Evolutionary conservation across 2,888 invertebrate species (phyloP).

Genomic region (Liodrosophila aerea): DNA sequence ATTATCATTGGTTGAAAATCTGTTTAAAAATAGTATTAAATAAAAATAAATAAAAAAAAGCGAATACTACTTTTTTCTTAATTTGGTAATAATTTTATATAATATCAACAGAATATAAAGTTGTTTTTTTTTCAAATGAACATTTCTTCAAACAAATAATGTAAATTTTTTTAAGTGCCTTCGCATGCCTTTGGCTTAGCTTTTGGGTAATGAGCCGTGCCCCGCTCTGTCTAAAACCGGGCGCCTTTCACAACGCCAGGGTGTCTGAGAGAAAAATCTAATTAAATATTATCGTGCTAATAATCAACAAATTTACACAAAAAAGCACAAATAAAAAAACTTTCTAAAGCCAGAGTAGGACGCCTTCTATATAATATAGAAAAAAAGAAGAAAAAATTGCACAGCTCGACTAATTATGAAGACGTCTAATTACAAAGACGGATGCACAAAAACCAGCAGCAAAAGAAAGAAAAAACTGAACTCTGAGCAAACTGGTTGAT

Average conservation of each 20-base stretch:
- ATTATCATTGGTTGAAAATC: too few relatives aligned
- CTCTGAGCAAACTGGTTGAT: not conserved
- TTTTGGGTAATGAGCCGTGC: not conserved
- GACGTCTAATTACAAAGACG: constrained; percentile 76
- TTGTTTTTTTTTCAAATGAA: too few relatives aligned
- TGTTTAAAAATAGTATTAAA: too few relatives aligned
- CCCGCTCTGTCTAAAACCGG: not conserved
- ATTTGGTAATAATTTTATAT: too few relatives aligned
- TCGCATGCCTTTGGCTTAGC: too few relatives aligned
- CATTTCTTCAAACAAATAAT: too few relatives aligned
- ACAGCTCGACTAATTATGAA: constrained; percentile 61
- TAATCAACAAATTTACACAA: constrained; percentile 58
- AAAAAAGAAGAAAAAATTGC: constrained; percentile 50
- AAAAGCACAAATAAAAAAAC: constrained; percentile 38
- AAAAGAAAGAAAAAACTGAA: too few relatives aligned
- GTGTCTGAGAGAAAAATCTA: constrained; percentile 60
- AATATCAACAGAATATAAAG: too few relatives aligned
- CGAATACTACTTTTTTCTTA: too few relatives aligned
- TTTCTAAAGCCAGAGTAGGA: constrained; percentile 60
- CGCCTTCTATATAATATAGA: constrained; percentile 13
- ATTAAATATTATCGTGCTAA: constrained; percentile 77
- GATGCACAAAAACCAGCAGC: constrained; percentile 47
- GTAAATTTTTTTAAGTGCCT: too few relatives aligned
- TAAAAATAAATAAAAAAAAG: too few relatives aligned
- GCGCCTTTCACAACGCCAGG: constrained; percentile 62